phyloP scores from a whole-genome alignment of 2,797 vertebrate species.

The Leptatherina wallacei region DNA sequence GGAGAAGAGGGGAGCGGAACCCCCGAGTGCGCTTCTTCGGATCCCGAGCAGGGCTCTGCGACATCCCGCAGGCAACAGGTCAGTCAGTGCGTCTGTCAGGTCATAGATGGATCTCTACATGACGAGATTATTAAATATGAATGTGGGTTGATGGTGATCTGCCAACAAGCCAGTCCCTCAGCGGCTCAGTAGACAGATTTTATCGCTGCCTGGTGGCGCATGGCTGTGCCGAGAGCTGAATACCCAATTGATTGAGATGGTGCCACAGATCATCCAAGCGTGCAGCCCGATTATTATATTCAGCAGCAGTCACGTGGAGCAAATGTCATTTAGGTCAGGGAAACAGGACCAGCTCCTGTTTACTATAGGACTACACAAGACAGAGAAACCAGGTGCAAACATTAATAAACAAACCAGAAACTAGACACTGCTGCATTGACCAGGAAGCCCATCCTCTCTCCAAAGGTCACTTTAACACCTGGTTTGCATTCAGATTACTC shows the following conservation, averaged over 20 bases:
- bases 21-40: slow-evolving; percentile 53
- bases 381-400: slow-evolving; percentile 31
- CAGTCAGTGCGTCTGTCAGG: slow-evolving; percentile 71
- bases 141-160: slow-evolving; percentile 63
- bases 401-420: slow-evolving; percentile 39
- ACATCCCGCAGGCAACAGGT: slow-evolving; percentile 86
- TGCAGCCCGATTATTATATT: slow-evolving; percentile 32
- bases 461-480: slow-evolving; percentile 65
- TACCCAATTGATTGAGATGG: slow-evolving; percentile 47
- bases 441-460: slow-evolving; percentile 32
- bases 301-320: slow-evolving; percentile 41
- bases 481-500: slow-evolving; percentile 47
- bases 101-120: slow-evolving; percentile 38
- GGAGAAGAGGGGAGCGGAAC: slow-evolving; percentile 41
- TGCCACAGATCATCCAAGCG: slow-evolving; percentile 54
- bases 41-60: slow-evolving; percentile 69
- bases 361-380: slow-evolving; percentile 59
- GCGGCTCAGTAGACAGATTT: slow-evolving; percentile 54
- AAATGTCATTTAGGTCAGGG: slow-evolving; percentile 66
- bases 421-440: slow-evolving; percentile 38
- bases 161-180: slow-evolving; percentile 63
- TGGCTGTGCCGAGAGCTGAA: slow-evolving; percentile 43
- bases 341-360: slow-evolving; percentile 29
- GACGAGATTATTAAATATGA: slow-evolving; percentile 67
- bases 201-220: slow-evolving; percentile 47